These are phyloP conservation scores for Nymphalis polychloros DNA, from an alignment of 2,888 invertebrate genomes.

Conservation along the genomic window DNA sequence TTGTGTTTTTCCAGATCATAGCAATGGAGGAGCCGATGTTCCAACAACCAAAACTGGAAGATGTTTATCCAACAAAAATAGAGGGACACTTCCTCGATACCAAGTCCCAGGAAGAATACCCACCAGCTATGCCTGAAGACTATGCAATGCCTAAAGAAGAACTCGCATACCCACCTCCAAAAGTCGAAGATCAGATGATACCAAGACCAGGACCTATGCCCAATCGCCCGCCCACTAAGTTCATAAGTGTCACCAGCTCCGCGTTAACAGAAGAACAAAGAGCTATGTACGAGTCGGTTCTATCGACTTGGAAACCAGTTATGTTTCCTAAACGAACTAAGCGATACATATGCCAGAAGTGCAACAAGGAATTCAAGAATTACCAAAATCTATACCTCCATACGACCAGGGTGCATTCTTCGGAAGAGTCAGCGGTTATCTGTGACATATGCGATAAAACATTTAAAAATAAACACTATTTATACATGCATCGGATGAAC, in stretches of 20 bases:
- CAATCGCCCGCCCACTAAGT: constrained; percentile 42
- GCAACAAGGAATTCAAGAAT: constrained; percentile 73
- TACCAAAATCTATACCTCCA: constrained; percentile 73
- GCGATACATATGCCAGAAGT: constrained; percentile 68
- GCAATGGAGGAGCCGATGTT: constrained; percentile 36
- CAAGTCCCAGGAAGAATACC: constrained; percentile 29
- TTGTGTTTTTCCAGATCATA: constrained; percentile 29
- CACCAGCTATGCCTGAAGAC: constrained; percentile 30
- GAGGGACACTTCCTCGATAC: constrained; percentile 31
- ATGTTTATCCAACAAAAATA: constrained; percentile 26
- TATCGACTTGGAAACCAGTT: constrained; percentile 70
- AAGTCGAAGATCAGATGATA: constrained; percentile 28
- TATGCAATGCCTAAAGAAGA: constrained; percentile 29
- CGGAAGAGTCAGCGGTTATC: constrained; percentile 68
- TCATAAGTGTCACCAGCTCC: constrained; percentile 66
- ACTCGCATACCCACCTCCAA: not conserved
- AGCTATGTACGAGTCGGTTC: constrained; percentile 73
- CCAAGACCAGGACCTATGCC: constrained; percentile 39
- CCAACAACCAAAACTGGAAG: constrained; percentile 35
- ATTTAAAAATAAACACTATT: constrained; percentile 74
- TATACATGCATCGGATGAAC: constrained; percentile 78
- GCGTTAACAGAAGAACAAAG: constrained; percentile 66
- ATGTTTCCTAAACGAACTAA: constrained; percentile 64
- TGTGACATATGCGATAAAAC: constrained; percentile 73
- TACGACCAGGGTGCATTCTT: constrained; percentile 70